Evolutionary conservation across 2,797 vertebrate genomes (phyloP).

Genomic region (Ptychobarbus kaznakovi): DNA sequence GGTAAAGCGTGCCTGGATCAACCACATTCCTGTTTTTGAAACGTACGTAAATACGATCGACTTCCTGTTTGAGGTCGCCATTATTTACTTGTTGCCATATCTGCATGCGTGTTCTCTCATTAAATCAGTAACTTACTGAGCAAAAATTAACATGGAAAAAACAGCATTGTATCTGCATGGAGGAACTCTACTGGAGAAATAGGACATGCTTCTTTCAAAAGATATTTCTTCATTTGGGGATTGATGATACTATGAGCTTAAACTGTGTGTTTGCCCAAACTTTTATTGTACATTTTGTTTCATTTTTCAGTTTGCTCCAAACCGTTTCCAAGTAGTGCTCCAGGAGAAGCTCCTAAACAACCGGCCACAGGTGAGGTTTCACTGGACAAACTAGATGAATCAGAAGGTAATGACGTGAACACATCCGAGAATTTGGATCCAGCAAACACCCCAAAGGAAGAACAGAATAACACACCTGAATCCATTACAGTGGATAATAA

Average conservation of each 20-base stretch:
- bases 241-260: background rate
- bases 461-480: fast-evolving
- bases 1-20: background rate
- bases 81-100: background rate
- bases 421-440: fast-evolving
- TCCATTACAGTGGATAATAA: fast-evolving
- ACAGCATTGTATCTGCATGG: no score
- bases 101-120: background rate
- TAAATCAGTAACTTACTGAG: background rate
- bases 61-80: background rate
- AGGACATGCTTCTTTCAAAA: background rate
- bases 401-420: fast-evolving
- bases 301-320: background rate
- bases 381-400: fast-evolving
- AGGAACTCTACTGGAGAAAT: no score
- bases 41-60: background rate
- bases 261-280: background rate
- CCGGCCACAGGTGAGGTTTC: fast-evolving
- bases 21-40: background rate
- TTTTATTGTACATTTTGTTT: background rate
- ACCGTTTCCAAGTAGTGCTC: fast-evolving
- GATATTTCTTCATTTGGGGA: background rate
- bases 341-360: fast-evolving
- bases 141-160: background rate
- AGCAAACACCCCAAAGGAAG: fast-evolving